A percentile compares a stretch with the other conserved stretches of the same genome.
Conservation (phyloP, 2,888 invertebrate species). For the Amiota minor region DNA sequence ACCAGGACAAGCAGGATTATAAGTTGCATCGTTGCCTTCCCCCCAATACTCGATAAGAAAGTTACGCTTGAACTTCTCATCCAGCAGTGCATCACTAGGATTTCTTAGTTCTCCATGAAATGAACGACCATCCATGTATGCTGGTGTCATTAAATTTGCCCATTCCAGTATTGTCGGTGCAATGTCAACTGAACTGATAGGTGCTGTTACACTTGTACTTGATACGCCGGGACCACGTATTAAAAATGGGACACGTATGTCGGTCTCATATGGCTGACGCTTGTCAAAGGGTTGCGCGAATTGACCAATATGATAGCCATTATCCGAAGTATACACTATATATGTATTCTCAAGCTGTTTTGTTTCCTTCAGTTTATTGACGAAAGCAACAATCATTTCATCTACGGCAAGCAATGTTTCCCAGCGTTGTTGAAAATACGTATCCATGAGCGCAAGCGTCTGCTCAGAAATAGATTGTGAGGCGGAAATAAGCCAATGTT, state of each 20-base stretch:
- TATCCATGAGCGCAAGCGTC: constrained; percentile 79
- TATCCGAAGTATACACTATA: constrained; percentile 89
- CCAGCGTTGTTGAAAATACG: constrained; percentile 83
- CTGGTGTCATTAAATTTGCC: constrained; percentile 74
- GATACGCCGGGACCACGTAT: constrained; percentile 82
- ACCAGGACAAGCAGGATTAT: constrained; percentile 80
- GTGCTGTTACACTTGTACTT: constrained; percentile 74
- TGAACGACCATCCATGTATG: constrained; percentile 79
- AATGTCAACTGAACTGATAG: constrained; percentile 86
- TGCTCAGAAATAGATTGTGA: constrained; percentile 78
- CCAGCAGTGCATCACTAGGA: constrained; percentile 42
- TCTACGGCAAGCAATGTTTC: constrained; percentile 89
- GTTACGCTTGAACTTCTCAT: constrained; percentile 73
- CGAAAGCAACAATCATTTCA: constrained; percentile 82
- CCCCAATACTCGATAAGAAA: constrained; percentile 89
- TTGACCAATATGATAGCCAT: constrained; percentile 93
- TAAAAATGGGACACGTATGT: constrained; percentile 87
- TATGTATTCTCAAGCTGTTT: constrained; percentile 82
- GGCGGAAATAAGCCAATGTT: constrained; percentile 86
- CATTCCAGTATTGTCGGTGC: constrained; percentile 87
- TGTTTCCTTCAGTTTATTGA: constrained; percentile 76
- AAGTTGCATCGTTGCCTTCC: constrained; percentile 78
- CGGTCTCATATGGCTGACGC: constrained; percentile 91
- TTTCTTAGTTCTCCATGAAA: constrained; percentile 66
- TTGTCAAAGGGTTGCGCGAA: constrained; percentile 92